Base-by-base conservation (phyloP, 2,797 vertebrate species). In the Danio jaintianensis region DNA sequence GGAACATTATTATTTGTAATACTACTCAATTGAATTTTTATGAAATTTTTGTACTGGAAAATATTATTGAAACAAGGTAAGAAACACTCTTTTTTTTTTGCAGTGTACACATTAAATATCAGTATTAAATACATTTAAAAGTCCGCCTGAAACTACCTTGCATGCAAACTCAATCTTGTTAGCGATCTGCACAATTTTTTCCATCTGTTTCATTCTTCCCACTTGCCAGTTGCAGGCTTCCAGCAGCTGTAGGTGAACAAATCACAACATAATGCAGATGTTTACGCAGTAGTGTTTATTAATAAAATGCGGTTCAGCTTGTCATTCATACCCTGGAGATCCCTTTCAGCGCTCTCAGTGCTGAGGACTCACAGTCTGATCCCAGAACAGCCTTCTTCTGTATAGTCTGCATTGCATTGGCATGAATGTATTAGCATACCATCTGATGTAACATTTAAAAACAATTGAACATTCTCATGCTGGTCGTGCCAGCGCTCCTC, bases 141-240 rank as follows among this genome's bases (percentile, higher is more conserved):
- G 1, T 29, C 20, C 47, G 18, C 16, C 13, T 45, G n/a, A 12
- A 38, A 63, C 15, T 61, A 84, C 81, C 84, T 84, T 86, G 81
- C 77, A 80, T 15, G 79, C 67, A 81, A 86, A 88, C 36, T 86
- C 83, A 36, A 58, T 79, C 69, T 84, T 88, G 63, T 86, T 85
- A 62, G 74, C 79, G 80, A 87, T 82, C 40, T 42, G 80, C 52
- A 86, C 75, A 55, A 88, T 58, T 22, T 88, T 78, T 36, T 86
- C 82, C 74, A 84, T 85, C 70, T 85, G 79, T 20, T 82, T 82
- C 85, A 88, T 82, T 43, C 75, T 84, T 22, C 82, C 80, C 52
- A 86, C 82, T 72, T 86, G 80, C 36, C 61, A 67, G 36, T 88
- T 85, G 70, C 86, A 88, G 16, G 42, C 55, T 11, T 85, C 82